These are phyloP conservation scores for Falco punctatus DNA, from an alignment of 2,113 vertebrate species.

Conservation along the genomic window DNA sequence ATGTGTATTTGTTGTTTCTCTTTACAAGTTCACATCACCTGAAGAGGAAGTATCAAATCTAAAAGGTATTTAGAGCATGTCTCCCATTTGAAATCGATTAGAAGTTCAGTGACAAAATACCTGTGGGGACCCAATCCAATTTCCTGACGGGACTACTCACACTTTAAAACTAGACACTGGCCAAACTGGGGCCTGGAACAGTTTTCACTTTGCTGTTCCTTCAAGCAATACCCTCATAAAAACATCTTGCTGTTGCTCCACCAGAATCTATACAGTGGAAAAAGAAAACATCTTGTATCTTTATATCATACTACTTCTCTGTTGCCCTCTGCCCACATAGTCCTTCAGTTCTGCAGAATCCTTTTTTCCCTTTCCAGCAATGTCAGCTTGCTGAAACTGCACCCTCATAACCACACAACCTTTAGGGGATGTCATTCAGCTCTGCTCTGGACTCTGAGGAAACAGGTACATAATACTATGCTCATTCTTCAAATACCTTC, in stretches of 20 bases:
- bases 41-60: not conserved
- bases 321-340: not conserved
- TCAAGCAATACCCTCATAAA: not conserved
- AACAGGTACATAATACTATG: fast-evolving
- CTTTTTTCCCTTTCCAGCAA: not conserved
- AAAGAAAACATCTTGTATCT: not conserved
- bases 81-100: not conserved
- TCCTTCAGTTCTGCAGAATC: not conserved
- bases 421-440: not conserved
- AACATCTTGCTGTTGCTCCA: not conserved
- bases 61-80: not conserved
- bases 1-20: not conserved
- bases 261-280: not conserved
- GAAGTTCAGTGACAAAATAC: not conserved
- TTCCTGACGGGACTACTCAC: not conserved
- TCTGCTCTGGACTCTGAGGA: not conserved
- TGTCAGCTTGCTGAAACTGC: not conserved
- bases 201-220: not conserved
- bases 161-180: not conserved
- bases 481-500: not conserved
- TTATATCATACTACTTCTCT: not conserved
- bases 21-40: not conserved
- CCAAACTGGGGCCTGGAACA: not conserved
- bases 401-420: not conserved
- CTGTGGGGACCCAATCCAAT: not conserved